Evolutionary conservation across 92 coral and sea anemone species (phyloP).

Genomic region (Epizoanthus illoricatus): DNA sequence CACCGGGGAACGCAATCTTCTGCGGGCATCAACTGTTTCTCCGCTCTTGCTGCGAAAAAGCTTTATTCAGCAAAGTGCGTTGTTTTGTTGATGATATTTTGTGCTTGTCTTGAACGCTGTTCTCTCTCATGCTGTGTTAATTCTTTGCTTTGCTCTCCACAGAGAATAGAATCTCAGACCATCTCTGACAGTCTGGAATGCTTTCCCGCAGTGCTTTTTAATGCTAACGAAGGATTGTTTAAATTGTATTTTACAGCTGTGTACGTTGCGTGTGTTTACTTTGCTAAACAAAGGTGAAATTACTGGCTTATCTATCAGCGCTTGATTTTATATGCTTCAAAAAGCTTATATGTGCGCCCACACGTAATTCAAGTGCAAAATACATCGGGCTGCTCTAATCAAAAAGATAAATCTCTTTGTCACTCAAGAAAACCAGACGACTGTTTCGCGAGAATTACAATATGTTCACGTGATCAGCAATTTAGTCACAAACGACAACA

Average conservation of each 20-base stretch:
- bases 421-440: conserved; percentile 36
- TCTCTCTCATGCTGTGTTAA: conserved; percentile 20
- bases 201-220: conserved; percentile 37
- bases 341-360: conserved; percentile 15
- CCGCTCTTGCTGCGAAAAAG: conserved; percentile 10
- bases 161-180: conserved; percentile 21
- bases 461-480: conserved; percentile 27
- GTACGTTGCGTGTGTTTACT: conserved; percentile 22
- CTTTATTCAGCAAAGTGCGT: neutral
- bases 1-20: conserved; percentile 9
- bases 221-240: conserved; percentile 40
- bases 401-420: conserved; percentile 34
- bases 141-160: conserved; percentile 32
- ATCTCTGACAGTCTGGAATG: conserved; percentile 35
- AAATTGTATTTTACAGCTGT: conserved; percentile 43
- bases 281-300: conserved; percentile 38
- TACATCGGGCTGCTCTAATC: conserved; percentile 14
- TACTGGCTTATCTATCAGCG: conserved; percentile 36
- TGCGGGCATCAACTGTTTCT: neutral
- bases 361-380: conserved; percentile 35
- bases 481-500: conserved; percentile 27
- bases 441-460: conserved; percentile 6
- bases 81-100: conserved; percentile 1
- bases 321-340: conserved; percentile 30
- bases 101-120: conserved; percentile 9